A percentile compares a stretch with the other conserved stretches of the same genome.
These are phyloP conservation scores for Orthosia gothica DNA, from an alignment of 2,888 invertebrate genomes.

Conservation along the genomic window DNA sequence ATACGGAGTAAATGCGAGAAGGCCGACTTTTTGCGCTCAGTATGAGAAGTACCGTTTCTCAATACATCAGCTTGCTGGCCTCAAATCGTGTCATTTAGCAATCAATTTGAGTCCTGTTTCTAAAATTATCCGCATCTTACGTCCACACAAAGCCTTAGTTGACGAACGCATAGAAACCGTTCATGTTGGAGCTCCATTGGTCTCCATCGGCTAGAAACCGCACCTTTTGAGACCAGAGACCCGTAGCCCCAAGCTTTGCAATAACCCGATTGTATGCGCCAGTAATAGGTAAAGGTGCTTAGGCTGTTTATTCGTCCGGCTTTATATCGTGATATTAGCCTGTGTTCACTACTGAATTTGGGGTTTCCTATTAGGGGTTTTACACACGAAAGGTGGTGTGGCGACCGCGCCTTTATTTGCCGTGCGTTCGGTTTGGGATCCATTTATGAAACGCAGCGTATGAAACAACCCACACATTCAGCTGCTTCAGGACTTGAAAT, in stretches of 20 bases:
- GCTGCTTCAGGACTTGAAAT: not conserved
- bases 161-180: constrained; percentile 8
- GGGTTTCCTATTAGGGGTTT: constrained; percentile 12
- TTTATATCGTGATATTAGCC: constrained; percentile 16
- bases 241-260: not conserved
- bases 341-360: constrained; percentile 23
- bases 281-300: constrained; percentile 4
- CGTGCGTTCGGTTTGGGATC: not conserved
- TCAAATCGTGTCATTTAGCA: not conserved
- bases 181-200: constrained; percentile 11
- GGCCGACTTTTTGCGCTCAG: not conserved
- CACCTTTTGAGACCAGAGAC: constrained; percentile 26
- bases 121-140: not conserved
- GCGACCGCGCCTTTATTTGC: constrained; percentile 38
- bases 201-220: constrained; percentile 17
- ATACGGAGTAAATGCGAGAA: not conserved
- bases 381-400: constrained; percentile 13
- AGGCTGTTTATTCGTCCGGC: constrained; percentile 18
- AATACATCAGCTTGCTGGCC: not conserved
- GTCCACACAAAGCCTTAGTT: not conserved
- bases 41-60: not conserved
- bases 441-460: constrained; percentile 5
- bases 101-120: not conserved
- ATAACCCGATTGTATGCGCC: constrained; percentile 15
- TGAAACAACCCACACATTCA: not conserved